Conservation (phyloP, 2,888 invertebrate species). For the Agrilus mali region DNA sequence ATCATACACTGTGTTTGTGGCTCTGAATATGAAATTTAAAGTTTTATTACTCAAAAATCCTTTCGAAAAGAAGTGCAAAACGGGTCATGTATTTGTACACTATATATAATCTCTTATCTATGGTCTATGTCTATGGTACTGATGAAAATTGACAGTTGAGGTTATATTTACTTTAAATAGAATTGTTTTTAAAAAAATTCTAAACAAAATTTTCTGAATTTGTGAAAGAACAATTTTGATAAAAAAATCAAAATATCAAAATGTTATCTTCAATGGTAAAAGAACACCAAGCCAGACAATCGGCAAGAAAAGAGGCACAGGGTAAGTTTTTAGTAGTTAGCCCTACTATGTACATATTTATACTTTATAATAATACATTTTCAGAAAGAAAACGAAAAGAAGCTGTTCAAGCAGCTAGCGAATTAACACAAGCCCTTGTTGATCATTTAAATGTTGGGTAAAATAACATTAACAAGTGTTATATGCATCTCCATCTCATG, state of each 20-base stretch:
- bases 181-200: too few relatives aligned
- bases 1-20: too few relatives aligned
- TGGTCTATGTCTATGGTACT: too few relatives aligned
- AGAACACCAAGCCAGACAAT: slow-evolving; percentile 75
- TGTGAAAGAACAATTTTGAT: neutral
- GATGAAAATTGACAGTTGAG: too few relatives aligned
- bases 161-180: too few relatives aligned
- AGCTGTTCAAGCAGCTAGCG: slow-evolving; percentile 84
- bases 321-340: slow-evolving; percentile 37
- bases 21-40: too few relatives aligned
- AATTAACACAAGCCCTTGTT: slow-evolving; percentile 84
- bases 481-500: neutral
- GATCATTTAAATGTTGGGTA: slow-evolving; percentile 98
- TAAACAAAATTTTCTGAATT: too few relatives aligned
- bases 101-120: too few relatives aligned
- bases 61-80: too few relatives aligned
- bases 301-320: slow-evolving; percentile 67
- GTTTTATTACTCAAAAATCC: too few relatives aligned
- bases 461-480: slow-evolving; percentile 10
- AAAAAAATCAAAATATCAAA: slow-evolving; percentile 19
- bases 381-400: slow-evolving; percentile 87
- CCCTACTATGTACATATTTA: slow-evolving; percentile 3
- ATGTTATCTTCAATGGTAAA: slow-evolving; percentile 80
- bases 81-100: too few relatives aligned
- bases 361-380: slow-evolving; percentile 3